Evolutionary conservation across 2,888 invertebrate species (phyloP).

Genomic region (Pyrochroa serraticornis): DNA sequence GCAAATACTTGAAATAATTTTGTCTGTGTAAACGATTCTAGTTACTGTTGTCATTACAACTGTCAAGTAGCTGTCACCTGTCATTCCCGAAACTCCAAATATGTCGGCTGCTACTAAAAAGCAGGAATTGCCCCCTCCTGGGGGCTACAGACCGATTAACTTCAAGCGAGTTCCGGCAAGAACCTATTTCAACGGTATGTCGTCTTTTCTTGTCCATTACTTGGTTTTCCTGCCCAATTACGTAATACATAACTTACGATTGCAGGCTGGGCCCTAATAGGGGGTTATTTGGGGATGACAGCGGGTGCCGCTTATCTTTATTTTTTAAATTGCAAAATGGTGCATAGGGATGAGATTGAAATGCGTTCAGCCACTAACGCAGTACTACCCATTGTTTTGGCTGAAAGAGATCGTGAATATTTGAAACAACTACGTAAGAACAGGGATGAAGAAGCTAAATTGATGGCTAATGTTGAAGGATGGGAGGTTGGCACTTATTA

Average conservation of each 20-base stretch:
- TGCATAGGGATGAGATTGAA: constrained; percentile 70
- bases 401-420: constrained; percentile 85
- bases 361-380: constrained; percentile 79
- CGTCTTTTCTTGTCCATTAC: not conserved
- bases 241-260: constrained; percentile 34
- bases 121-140: constrained; percentile 93
- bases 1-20: too few species aligned
- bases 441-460: constrained; percentile 81
- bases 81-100: constrained; percentile 2
- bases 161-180: constrained; percentile 76
- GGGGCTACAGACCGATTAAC: constrained; percentile 84
- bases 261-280: constrained; percentile 68
- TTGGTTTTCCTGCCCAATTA: constrained; percentile 8
- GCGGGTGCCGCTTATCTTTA: constrained; percentile 65
- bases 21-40: too few species aligned
- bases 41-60: too few species aligned
- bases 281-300: constrained; percentile 65
- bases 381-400: constrained; percentile 75
- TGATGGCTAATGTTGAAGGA: constrained; percentile 89
- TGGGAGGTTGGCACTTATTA: constrained; percentile 92
- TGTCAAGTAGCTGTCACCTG: constrained; percentile 6
- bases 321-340: constrained; percentile 61
- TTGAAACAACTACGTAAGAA: constrained; percentile 80
- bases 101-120: constrained; percentile 54
- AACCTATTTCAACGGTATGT: constrained; percentile 69